These are phyloP conservation scores for Chaunax sp. DNA, from an alignment of 2,797 vertebrate genomes.

Conservation along the genomic window DNA sequence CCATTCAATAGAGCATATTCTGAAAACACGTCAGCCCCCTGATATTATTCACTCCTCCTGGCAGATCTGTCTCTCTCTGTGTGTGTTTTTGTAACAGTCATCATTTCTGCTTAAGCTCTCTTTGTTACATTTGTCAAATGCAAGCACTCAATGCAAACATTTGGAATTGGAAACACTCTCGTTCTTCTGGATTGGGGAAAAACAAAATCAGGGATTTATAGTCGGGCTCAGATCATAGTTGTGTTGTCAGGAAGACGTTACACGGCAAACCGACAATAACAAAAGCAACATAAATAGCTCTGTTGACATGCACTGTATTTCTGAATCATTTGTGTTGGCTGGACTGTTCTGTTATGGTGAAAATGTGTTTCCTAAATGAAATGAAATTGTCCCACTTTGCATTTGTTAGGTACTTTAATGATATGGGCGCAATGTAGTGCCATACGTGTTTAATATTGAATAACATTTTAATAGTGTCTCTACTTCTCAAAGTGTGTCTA, in stretches of 20 bases:
- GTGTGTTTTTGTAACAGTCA: constrained; percentile 71
- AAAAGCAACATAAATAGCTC: constrained; percentile 20
- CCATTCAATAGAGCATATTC: constrained; percentile 66
- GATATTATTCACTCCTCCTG: constrained; percentile 69
- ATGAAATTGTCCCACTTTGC: too few species aligned
- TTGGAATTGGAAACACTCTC: constrained; percentile 60
- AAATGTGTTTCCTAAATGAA: too few species aligned
- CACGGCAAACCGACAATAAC: constrained; percentile 20
- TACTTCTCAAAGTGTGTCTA: too few species aligned
- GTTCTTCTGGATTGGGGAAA: constrained; percentile 40
- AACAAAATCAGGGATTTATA: constrained; percentile 45
- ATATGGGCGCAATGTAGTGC: too few species aligned
- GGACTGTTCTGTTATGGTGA: constrained; percentile 11
- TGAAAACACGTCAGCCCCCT: constrained; percentile 67
- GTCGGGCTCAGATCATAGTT: constrained; percentile 36
- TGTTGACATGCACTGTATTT: constrained; percentile 23
- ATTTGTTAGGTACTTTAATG: too few species aligned
- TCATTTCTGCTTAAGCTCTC: constrained; percentile 69
- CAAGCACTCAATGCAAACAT: constrained; percentile 62
- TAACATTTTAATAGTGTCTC: too few species aligned
- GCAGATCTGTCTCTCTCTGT: constrained; percentile 47
- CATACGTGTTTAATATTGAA: too few species aligned
- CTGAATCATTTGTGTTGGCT: constrained; percentile 27
- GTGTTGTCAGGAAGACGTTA: constrained; percentile 26
- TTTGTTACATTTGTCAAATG: constrained; percentile 70